phyloP scores from a whole-genome alignment of 1,140 invertebrate genomes.

The Drosophila oshimai region DNA sequence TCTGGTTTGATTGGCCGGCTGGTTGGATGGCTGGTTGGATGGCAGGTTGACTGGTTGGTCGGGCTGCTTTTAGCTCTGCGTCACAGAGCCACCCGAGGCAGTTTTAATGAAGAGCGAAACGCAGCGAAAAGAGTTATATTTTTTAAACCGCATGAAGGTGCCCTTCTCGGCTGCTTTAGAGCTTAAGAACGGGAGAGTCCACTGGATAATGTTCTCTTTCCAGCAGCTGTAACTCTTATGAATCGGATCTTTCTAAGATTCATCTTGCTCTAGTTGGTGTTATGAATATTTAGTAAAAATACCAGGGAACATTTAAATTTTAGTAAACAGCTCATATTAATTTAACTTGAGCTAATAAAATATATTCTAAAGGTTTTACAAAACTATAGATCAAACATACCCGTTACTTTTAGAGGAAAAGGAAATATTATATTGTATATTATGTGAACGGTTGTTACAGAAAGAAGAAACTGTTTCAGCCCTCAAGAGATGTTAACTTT shows the following conservation, averaged over 20 bases:
- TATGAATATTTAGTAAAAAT: neutral
- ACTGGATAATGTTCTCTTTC: neutral
- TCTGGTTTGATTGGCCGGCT: constrained; percentile 72
- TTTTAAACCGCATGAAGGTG: constrained; percentile 17
- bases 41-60: constrained; percentile 1
- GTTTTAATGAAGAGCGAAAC: constrained; percentile 24
- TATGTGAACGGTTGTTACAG: too few relatives aligned
- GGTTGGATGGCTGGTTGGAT: constrained; percentile 12
- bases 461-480: too few relatives aligned
- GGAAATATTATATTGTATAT: too few relatives aligned
- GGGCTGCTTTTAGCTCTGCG: constrained; percentile 19
- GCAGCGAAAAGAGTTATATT: constrained; percentile 31
- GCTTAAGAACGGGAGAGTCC: constrained; percentile 3
- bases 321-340: too few relatives aligned
- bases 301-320: neutral
- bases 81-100: constrained; percentile 13
- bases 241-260: neutral
- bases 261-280: constrained; percentile 1
- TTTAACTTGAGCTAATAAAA: too few relatives aligned
- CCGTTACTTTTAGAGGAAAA: too few relatives aligned
- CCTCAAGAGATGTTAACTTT: too few relatives aligned
- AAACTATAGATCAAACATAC: too few relatives aligned
- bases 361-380: too few relatives aligned
- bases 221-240: neutral
- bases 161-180: neutral